Evolutionary conservation across 1,140 invertebrate species (phyloP).

Genomic region (Harlomillsia oculata): DNA sequence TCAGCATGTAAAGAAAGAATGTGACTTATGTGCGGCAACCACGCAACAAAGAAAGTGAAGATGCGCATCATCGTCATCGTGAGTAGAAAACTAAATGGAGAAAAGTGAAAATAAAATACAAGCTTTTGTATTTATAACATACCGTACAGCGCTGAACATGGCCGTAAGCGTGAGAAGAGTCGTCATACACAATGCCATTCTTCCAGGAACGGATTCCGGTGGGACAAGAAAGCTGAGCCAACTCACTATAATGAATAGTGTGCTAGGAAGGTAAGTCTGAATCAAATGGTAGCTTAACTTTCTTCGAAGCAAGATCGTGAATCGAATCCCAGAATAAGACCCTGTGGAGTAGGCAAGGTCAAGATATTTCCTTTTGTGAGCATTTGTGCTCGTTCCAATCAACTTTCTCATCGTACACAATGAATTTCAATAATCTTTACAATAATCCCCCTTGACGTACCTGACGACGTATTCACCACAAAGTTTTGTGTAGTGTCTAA

Average conservation of each 20-base stretch:
- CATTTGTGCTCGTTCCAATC: too few relatives aligned
- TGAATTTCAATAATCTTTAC: too few relatives aligned
- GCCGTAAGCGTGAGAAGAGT: constrained; percentile 52
- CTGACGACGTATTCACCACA: constrained; percentile 26
- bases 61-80: too few relatives aligned
- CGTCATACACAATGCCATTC: constrained; percentile 52
- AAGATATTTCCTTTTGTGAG: too few relatives aligned
- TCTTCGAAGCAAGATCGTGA: constrained; percentile 46
- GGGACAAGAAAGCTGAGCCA: constrained; percentile 52
- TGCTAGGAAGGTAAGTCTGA: constrained; percentile 52
- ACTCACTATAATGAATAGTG: constrained; percentile 54
- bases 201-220: constrained; percentile 52
- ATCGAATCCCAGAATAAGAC: constrained; percentile 31
- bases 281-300: constrained; percentile 51
- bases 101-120: neutral
- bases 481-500: constrained; percentile 33
- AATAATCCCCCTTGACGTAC: constrained; percentile 4
- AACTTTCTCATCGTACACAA: too few relatives aligned
- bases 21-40: too few relatives aligned
- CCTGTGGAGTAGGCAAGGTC: too few relatives aligned
- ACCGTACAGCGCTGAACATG: constrained; percentile 52
- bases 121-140: too few relatives aligned
- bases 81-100: neutral
- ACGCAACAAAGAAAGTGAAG: too few relatives aligned
- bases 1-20: too few relatives aligned